Base-by-base conservation (phyloP, 2,888 invertebrate species). In the Lepidochrysops patricia region DNA sequence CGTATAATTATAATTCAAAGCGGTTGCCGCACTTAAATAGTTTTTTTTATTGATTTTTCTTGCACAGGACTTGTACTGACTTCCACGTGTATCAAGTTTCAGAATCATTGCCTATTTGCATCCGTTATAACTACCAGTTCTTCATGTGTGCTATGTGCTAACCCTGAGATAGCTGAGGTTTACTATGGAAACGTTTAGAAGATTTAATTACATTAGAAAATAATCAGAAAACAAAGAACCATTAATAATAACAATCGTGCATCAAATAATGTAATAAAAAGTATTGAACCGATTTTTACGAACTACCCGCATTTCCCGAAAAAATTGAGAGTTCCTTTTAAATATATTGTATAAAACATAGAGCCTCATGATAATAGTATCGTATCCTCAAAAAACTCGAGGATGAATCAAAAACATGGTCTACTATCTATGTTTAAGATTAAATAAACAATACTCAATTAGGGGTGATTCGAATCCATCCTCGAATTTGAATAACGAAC, bases 401-500 rank as follows among this genome's bases (percentile, higher is more conserved):
- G 9, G 43, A 43, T 43, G 43, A 43, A 43, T 9, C 43, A 9
- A 19, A 7, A 9, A 19, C 9, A 37, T 13, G 37, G 13, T 26
- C 26, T 5, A 26, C 13, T 29, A 54, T 54, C 54, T 54, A 54
- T 54, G 15, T 12, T 29, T 19, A 9, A 32, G 32, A 54, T 54
- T 54, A 54, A 54, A 54, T 54, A 54, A 54, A 54, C 54, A 54
- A 54, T 54, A 26, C 29, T 15, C 54, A 54, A 54, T 54, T 29
- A 54, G 54, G 54, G 54, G 9, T 54, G 54, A 54, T 29, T 32
- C 27, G 54, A 54, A 54, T 54, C 54, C 54, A 54, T 32, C 54
- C 54, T 54, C 54, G 12, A 32, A 54, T 54, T 54, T 54, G 54
- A 54, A 54, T 54, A 54, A 54, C 19, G 43, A 37, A 57, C 57